Percentiles rank a stretch among this genome's conserved stretches.
Conservation (phyloP, 2,888 invertebrate species). For the Aphodius sticticus region DNA sequence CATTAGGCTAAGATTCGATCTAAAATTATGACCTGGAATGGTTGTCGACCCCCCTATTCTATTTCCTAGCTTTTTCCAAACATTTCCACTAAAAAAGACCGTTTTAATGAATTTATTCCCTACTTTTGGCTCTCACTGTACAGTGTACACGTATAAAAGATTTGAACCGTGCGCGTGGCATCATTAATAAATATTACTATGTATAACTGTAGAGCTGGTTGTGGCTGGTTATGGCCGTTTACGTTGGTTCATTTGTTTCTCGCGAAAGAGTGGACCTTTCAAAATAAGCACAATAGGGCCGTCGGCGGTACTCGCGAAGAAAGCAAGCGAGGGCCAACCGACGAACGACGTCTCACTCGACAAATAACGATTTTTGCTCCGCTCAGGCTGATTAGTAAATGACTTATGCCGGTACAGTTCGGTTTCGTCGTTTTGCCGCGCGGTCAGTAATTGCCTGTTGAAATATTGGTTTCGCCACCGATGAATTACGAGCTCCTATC, state of each 20-base stretch:
- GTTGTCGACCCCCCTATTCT: too few species aligned
- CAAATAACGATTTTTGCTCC: slow-evolving; percentile 49
- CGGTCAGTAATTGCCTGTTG: slow-evolving; percentile 39
- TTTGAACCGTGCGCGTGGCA: slow-evolving; percentile 4
- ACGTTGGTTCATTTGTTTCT: slow-evolving; percentile 5
- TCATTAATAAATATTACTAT: background rate
- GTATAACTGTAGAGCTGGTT: background rate
- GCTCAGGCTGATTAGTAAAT: slow-evolving; percentile 52
- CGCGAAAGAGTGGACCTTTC: background rate
- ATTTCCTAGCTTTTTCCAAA: too few species aligned
- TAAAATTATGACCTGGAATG: too few species aligned
- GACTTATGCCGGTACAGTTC: slow-evolving; percentile 50
- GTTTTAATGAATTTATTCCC: too few species aligned
- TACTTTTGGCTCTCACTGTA: too few species aligned
- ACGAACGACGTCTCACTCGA: slow-evolving; percentile 42
- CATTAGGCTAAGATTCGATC: too few species aligned
- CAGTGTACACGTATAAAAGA: background rate
- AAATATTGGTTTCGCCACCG: slow-evolving; percentile 37
- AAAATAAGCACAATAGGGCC: slow-evolving; percentile 7
- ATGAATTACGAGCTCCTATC: slow-evolving; percentile 34
- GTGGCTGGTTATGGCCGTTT: background rate
- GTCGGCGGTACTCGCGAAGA: background rate
- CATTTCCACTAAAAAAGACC: too few species aligned
- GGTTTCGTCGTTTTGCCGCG: slow-evolving; percentile 44
- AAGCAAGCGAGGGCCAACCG: background rate